Evolutionary conservation across 2,888 invertebrate genomes (phyloP), one percentile per base, ranked within the genome.

Genomic region (Melieria omissa): DNA sequence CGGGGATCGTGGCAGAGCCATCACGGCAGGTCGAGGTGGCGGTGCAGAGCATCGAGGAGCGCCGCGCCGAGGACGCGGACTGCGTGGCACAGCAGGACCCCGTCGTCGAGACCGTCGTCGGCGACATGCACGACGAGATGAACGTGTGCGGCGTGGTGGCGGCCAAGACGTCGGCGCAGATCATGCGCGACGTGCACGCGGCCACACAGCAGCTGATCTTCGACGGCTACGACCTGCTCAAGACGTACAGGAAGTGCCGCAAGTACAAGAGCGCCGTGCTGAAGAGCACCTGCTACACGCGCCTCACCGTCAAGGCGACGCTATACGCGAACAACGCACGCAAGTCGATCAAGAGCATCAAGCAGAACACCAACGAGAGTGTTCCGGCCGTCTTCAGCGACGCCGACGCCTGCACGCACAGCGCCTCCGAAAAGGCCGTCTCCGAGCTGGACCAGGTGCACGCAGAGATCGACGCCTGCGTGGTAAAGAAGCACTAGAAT

Each of bases 201-300:
- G 83, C 84, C 44, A 77, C 77, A 0, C 79, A 84, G 54, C 84
- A 84, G 57, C 61, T 83, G 65, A 67, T 79, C 44, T 82, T 72
- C 46, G 84, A 78, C 16, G 80, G 83, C 69, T 79, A 78, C 65
- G 73, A 68, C 9, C 16, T 83, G n/a, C 16, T 71, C 0, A 12
- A 4, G 42, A 78, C 77, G 62, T 80, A 80, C 60, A 73, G 76
- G 41, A 80, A 73, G 54, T 83, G 84, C 76, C 69, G 76, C 41
- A 63, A 4, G 0, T 76, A 81, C 49, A 80, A 77, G 47, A 80
- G 75, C 54, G 0, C n/a, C 0, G 41, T 80, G 2, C 44, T 80
- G 6, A 73, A 70, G n/a, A 71, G 66, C 9, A 10, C 76, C 42
- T 83, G 83, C 73, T 78, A 78, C 75, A 63, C 78, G 58, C 77